phyloP scores from a whole-genome alignment of 2,888 invertebrate species.

The Autographa gamma region DNA sequence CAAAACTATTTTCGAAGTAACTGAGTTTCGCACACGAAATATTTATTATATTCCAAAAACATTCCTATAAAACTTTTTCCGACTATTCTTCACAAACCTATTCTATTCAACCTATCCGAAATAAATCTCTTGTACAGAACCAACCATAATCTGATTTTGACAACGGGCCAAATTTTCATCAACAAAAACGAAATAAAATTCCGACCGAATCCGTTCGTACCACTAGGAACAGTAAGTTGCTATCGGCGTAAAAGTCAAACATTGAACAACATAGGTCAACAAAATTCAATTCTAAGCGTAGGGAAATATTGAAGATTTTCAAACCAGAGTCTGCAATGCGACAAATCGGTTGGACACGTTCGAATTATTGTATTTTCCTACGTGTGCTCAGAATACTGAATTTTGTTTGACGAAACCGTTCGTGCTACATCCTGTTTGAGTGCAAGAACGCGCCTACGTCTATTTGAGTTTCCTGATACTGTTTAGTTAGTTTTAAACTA shows the following conservation, averaged over 20 bases:
- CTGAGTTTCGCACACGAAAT: background rate
- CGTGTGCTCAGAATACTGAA: conserved; percentile 71
- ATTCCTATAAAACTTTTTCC: background rate
- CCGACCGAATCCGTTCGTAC: conserved; percentile 23
- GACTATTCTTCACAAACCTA: conserved; percentile 1
- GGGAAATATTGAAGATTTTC: conserved; percentile 76
- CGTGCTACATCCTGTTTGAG: conserved; percentile 68
- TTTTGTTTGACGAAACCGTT: conserved; percentile 73
- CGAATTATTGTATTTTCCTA: conserved; percentile 79
- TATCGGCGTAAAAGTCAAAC: conserved; percentile 55
- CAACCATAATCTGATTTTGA: conserved; percentile 48
- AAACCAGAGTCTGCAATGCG: conserved; percentile 80
- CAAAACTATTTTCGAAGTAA: background rate
- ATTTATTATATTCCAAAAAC: background rate
- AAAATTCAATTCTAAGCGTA: conserved; percentile 61
- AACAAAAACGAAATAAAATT: conserved; percentile 53
- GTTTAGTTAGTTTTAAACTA: conserved; percentile 65
- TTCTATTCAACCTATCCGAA: conserved; percentile 22
- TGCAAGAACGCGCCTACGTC: conserved; percentile 56
- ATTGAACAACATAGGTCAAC: conserved; percentile 56
- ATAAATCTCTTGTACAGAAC: conserved; percentile 39
- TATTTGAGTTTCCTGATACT: conserved; percentile 62
- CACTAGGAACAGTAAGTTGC: conserved; percentile 44
- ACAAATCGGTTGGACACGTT: conserved; percentile 84
- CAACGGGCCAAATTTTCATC: conserved; percentile 49